These are phyloP conservation scores for Nesospiza acunhae DNA, from an alignment of 2,113 vertebrate species.

Conservation along the genomic window DNA sequence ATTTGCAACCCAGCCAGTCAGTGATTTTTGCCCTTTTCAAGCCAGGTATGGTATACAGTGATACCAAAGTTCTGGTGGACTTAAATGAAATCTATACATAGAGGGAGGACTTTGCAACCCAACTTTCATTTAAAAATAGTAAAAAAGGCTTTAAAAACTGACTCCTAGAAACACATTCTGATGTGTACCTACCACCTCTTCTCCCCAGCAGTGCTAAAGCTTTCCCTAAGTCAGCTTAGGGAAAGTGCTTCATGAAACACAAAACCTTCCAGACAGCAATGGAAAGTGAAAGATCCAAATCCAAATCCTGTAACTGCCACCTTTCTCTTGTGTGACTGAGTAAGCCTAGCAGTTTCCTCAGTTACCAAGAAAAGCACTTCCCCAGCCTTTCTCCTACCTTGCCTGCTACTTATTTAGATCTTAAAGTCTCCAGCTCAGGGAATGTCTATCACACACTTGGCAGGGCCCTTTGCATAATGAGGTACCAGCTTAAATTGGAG, in stretches of 20 bases:
- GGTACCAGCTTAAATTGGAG: background rate
- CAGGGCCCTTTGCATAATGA: slow-evolving; percentile 3
- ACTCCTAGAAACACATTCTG: background rate
- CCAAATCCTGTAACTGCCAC: background rate
- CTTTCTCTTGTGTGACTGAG: background rate
- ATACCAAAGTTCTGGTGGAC: background rate
- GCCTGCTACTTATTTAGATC: background rate
- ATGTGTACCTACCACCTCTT: background rate
- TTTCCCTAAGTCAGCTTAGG: background rate
- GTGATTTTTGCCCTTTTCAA: background rate
- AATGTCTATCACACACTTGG: background rate
- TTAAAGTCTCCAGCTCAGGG: background rate
- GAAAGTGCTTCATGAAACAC: background rate
- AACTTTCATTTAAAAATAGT: background rate
- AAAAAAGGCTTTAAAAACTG: background rate
- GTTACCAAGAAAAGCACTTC: background rate
- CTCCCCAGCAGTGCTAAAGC: background rate
- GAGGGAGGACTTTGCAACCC: background rate
- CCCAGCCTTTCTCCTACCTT: background rate
- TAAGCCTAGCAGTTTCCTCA: background rate
- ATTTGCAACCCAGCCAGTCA: background rate
- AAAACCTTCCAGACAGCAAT: background rate
- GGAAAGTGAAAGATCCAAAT: background rate
- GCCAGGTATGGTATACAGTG: background rate
- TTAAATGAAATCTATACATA: background rate